Conservation (phyloP, 1,140 invertebrate genomes). For the Micrasema longulum region DNA sequence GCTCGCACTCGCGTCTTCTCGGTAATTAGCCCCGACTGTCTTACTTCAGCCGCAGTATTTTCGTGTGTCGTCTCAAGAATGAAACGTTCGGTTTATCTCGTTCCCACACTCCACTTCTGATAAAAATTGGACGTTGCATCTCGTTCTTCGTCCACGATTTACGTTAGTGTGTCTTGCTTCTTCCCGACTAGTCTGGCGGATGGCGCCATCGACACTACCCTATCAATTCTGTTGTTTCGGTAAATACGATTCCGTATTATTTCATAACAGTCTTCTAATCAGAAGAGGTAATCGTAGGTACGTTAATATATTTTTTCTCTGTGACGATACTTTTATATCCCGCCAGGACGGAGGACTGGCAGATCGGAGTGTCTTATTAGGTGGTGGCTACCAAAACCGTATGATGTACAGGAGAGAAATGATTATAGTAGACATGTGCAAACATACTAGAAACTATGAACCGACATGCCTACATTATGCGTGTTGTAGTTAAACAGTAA, state of each 20-base stretch:
- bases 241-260: slow-evolving; percentile 11
- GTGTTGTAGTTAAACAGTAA: too few relatives aligned
- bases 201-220: slow-evolving; percentile 30
- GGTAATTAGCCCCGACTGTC: too few relatives aligned
- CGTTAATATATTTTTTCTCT: not conserved
- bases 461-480: too few relatives aligned
- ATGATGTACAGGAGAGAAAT: too few relatives aligned
- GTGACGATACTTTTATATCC: not conserved
- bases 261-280: not conserved
- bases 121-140: not conserved
- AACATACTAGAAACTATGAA: too few relatives aligned
- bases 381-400: not conserved
- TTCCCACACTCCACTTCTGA: slow-evolving; percentile 17
- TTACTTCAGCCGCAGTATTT: not conserved
- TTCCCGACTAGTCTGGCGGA: slow-evolving; percentile 2
- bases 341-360: not conserved
- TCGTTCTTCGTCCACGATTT: not conserved
- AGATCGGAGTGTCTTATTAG: not conserved
- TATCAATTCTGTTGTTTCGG: slow-evolving; percentile 15
- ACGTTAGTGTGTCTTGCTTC: not conserved
- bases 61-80: not conserved
- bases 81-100: slow-evolving; percentile 1
- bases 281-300: not conserved
- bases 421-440: too few relatives aligned
- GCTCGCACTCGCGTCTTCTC: not conserved